Evolutionary conservation across 2,888 invertebrate species (phyloP).

Genomic region (Ophraella communa): DNA sequence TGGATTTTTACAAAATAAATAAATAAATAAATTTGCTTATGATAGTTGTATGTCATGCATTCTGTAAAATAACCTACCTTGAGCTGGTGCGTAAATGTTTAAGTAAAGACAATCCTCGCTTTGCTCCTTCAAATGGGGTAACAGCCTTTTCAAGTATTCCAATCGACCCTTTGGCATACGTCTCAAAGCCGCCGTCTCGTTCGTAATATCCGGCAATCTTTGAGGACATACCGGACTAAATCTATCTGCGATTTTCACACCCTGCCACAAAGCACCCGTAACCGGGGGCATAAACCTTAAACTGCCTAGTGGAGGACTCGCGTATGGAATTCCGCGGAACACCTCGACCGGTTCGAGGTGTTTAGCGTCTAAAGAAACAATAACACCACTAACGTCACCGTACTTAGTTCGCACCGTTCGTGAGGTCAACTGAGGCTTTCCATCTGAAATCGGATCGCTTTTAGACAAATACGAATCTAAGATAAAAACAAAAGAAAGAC

Average conservation of each 20-base stretch:
- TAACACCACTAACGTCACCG: slow-evolving; percentile 85
- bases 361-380: slow-evolving; percentile 81
- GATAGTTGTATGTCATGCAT: too few species aligned
- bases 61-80: slow-evolving; percentile 69
- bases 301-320: slow-evolving; percentile 87
- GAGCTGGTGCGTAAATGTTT: slow-evolving; percentile 95
- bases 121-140: slow-evolving; percentile 88
- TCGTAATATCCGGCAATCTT: slow-evolving; percentile 82
- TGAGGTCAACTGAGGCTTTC: slow-evolving; percentile 69
- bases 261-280: slow-evolving; percentile 90
- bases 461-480: slow-evolving; percentile 30
- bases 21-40: too few species aligned
- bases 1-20: too few species aligned
- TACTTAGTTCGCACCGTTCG: slow-evolving; percentile 88
- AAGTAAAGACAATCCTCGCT: slow-evolving; percentile 97
- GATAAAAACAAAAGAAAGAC: slow-evolving; percentile 30
- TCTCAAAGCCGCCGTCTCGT: slow-evolving; percentile 81
- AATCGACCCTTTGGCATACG: slow-evolving; percentile 88
- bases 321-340: slow-evolving; percentile 93
- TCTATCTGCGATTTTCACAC: slow-evolving; percentile 84
- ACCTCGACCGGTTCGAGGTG: slow-evolving; percentile 89
- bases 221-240: slow-evolving; percentile 94
- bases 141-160: slow-evolving; percentile 85
- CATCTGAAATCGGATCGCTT: slow-evolving; percentile 50
- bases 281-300: slow-evolving; percentile 96